These are phyloP conservation scores for Machaerirhynchus nigripectus DNA, from an alignment of 2,113 vertebrate genomes.

Conservation along the genomic window DNA sequence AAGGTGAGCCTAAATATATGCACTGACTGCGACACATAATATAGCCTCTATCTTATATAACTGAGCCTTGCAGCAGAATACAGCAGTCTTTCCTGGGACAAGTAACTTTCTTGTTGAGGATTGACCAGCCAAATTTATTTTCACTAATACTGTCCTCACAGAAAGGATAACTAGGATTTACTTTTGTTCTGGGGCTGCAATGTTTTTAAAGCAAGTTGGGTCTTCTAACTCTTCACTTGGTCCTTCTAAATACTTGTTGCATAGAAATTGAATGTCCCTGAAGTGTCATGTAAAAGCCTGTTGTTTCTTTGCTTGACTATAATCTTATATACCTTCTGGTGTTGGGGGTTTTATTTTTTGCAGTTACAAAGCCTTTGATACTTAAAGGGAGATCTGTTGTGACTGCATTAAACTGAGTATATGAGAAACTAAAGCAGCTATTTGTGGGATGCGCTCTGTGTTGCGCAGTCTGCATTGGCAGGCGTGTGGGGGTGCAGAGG, in stretches of 20 bases:
- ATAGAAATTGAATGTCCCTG: neutral
- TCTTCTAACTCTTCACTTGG: neutral
- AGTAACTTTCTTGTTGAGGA: neutral
- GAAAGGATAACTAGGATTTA: neutral
- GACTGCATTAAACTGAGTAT: neutral
- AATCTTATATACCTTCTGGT: neutral
- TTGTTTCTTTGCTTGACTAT: neutral
- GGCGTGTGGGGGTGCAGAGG: neutral
- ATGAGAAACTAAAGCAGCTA: neutral
- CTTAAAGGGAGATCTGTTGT: neutral
- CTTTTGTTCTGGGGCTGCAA: neutral
- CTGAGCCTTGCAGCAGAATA: neutral
- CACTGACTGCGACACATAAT: neutral
- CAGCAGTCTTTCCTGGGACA: neutral
- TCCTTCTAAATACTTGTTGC: neutral
- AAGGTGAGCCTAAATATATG: slow-evolving; percentile 79
- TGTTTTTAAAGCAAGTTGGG: neutral
- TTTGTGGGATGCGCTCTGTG: neutral
- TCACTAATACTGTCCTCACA: neutral
- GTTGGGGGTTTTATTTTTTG: neutral
- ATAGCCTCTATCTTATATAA: neutral
- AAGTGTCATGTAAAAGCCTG: neutral
- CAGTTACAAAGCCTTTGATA: neutral
- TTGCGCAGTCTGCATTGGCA: neutral
- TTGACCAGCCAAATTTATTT: neutral